Evolutionary conservation across 2,888 invertebrate genomes (phyloP).

Genomic region (Cephus pygmeus): DNA sequence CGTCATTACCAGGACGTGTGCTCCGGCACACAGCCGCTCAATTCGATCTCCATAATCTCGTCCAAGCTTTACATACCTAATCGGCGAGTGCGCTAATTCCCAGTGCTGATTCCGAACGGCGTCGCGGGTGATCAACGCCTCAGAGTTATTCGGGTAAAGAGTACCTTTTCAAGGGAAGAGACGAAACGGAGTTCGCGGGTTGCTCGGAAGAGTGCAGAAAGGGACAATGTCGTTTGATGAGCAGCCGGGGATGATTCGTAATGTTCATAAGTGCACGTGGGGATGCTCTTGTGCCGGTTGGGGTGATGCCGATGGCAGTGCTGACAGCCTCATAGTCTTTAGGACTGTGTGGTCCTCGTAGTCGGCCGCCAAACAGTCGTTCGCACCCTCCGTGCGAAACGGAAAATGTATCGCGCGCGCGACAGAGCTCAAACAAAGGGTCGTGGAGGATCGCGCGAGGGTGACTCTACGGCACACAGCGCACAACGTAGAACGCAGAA

Average conservation of each 20-base stretch:
- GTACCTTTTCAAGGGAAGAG: too few relatives aligned
- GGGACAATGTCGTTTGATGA: too few relatives aligned
- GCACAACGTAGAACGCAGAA: slow-evolving; percentile 5
- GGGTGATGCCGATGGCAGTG: too few relatives aligned
- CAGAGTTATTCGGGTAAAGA: neutral
- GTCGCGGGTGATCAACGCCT: slow-evolving; percentile 35
- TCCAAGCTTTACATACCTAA: slow-evolving; percentile 47
- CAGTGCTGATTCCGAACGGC: slow-evolving; percentile 39
- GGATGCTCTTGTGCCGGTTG: too few relatives aligned
- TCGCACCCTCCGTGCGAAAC: slow-evolving; percentile 46
- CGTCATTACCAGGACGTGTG: slow-evolving; percentile 13
- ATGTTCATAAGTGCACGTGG: too few relatives aligned
- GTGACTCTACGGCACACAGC: slow-evolving; percentile 22
- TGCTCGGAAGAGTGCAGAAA: too few relatives aligned
- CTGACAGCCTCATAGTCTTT: neutral
- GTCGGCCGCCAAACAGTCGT: slow-evolving; percentile 17
- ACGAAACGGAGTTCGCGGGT: too few relatives aligned
- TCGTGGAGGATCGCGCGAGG: slow-evolving; percentile 40
- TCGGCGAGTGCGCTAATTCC: slow-evolving; percentile 37
- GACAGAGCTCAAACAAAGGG: slow-evolving; percentile 61
- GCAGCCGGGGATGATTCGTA: too few relatives aligned
- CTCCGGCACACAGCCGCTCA: slow-evolving; percentile 28
- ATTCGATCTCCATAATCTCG: slow-evolving; percentile 55
- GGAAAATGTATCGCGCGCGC: slow-evolving; percentile 57
- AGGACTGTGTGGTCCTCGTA: slow-evolving; percentile 2